Percentiles rank a stretch among this genome's conserved stretches.
Conservation (phyloP, 2,797 vertebrate genomes). For the Halcyon badia region DNA sequence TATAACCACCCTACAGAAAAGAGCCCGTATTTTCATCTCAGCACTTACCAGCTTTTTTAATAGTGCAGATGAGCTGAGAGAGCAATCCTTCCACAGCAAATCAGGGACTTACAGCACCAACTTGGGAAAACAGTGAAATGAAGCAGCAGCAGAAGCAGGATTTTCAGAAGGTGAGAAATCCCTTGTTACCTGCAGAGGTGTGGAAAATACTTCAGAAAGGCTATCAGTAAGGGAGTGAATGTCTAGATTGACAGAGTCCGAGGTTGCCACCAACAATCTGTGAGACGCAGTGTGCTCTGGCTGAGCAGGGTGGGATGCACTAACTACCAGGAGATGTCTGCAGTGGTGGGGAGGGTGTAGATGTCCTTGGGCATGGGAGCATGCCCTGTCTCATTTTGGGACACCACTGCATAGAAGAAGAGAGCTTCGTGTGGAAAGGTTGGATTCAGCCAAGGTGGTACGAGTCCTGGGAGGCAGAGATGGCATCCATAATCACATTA, state of each 20-base stretch:
- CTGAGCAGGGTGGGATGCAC: not conserved
- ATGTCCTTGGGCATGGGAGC: not conserved
- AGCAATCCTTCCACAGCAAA: not conserved
- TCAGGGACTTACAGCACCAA: rapidly evolving
- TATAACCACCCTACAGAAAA: not conserved
- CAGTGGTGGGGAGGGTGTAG: not conserved
- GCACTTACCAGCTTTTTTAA: not conserved
- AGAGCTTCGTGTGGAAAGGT: not conserved
- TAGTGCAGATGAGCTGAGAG: not conserved
- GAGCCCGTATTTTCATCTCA: not conserved
- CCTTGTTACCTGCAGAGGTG: not conserved
- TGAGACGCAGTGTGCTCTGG: not conserved
- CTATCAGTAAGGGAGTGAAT: not conserved
- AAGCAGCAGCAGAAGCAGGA: not conserved
- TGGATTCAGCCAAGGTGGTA: not conserved
- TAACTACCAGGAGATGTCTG: not conserved
- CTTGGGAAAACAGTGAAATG: not conserved
- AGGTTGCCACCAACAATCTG: not conserved
- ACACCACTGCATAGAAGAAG: not conserved
- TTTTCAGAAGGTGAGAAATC: not conserved
- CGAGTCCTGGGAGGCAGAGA: not conserved
- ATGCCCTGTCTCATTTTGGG: not conserved
- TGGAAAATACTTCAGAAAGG: not conserved
- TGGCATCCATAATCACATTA: not conserved
- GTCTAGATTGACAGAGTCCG: not conserved